Evolutionary conservation across 2,888 invertebrate genomes (phyloP).

Genomic region (Spodoptera exigua): DNA sequence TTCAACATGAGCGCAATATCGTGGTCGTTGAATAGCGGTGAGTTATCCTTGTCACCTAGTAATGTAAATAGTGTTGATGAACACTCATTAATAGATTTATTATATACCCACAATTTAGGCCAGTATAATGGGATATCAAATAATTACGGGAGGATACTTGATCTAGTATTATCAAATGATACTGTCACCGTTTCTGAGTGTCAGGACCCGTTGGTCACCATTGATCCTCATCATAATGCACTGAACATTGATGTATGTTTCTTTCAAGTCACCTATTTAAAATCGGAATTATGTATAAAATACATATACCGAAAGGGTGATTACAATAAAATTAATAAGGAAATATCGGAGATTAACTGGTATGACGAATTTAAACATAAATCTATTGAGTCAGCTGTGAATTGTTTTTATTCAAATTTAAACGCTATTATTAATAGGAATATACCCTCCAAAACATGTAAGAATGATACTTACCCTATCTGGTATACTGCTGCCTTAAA

Average conservation of each 20-base stretch:
- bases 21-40: slow-evolving; percentile 1
- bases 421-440: slow-evolving; percentile 4
- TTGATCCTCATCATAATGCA: slow-evolving; percentile 13
- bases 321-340: slow-evolving; percentile 6
- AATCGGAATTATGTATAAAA: too few relatives aligned
- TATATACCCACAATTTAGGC: slow-evolving; percentile 4
- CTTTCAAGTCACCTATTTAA: too few relatives aligned
- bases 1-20: slow-evolving; percentile 24
- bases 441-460: slow-evolving; percentile 10
- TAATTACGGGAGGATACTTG: too few relatives aligned
- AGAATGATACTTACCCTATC: slow-evolving; percentile 13
- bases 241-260: too few relatives aligned
- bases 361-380: background rate
- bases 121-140: slow-evolving; percentile 27
- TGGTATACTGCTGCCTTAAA: slow-evolving; percentile 20
- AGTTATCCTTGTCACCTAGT: too few relatives aligned
- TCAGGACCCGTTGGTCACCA: slow-evolving; percentile 5
- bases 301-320: slow-evolving; percentile 15
- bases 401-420: slow-evolving; percentile 1
- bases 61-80: too few relatives aligned
- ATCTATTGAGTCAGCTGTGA: slow-evolving; percentile 14
- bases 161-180: slow-evolving; percentile 14
- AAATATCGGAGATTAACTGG: slow-evolving; percentile 10
- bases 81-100: background rate
- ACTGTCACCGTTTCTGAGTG: slow-evolving; percentile 1